Conservation (phyloP, 2,113 vertebrate genomes). For the Tachuris rubrigastra region DNA sequence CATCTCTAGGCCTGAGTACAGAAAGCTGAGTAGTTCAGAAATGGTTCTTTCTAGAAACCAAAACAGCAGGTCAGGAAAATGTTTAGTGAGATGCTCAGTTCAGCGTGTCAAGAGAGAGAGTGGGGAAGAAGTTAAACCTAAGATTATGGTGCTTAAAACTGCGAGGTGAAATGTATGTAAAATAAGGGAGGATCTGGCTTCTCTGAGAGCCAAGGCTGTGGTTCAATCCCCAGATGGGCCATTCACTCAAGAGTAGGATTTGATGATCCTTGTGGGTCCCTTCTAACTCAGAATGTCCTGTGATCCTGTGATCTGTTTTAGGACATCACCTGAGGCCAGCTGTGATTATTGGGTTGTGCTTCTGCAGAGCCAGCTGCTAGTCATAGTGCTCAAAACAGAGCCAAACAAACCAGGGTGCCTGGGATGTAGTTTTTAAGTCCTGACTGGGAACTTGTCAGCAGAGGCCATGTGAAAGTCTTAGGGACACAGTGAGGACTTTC, state of each 20-base stretch:
- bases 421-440: background rate
- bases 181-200: background rate
- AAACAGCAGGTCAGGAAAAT: background rate
- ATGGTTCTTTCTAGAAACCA: background rate
- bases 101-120: background rate
- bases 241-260: background rate
- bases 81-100: background rate
- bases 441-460: background rate
- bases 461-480: background rate
- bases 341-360: background rate
- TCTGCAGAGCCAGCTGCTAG: background rate
- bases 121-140: background rate
- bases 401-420: background rate
- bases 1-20: rapidly evolving
- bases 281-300: background rate
- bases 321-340: background rate
- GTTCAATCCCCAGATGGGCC: too few species aligned
- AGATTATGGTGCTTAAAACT: background rate
- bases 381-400: background rate
- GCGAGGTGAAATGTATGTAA: background rate
- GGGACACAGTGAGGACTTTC: rapidly evolving
- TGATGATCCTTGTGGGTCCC: background rate
- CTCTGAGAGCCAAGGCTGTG: rapidly evolving
- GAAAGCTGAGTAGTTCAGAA: background rate
- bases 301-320: background rate